Evolutionary conservation across 2,797 vertebrate genomes (phyloP).

Genomic region (Lateolabrax maculatus): DNA sequence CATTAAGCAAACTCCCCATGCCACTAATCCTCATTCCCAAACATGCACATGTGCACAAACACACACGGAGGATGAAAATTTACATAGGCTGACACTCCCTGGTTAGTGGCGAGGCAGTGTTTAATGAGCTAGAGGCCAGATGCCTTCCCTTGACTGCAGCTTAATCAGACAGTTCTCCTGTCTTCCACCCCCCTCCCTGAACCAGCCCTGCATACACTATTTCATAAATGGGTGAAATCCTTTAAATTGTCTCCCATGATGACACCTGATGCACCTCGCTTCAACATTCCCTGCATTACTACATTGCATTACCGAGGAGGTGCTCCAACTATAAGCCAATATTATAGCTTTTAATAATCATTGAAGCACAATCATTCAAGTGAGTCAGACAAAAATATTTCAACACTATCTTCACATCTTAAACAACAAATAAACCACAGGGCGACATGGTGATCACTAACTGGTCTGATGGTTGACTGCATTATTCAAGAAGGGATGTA

Average conservation of each 20-base stretch:
- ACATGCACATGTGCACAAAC: constrained; percentile 39
- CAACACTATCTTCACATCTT: constrained; percentile 4
- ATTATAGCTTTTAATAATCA: not conserved
- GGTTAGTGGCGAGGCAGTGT: constrained; percentile 59
- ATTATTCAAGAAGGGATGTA: constrained; percentile 27
- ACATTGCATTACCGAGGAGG: not conserved
- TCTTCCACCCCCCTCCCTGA: not conserved
- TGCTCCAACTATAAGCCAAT: not conserved
- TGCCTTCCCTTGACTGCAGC: constrained; percentile 72
- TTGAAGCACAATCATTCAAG: not conserved
- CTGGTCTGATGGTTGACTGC: constrained; percentile 12
- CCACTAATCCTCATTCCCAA: constrained; percentile 41
- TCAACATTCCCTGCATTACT: not conserved
- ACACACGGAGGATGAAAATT: constrained; percentile 40
- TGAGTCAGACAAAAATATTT: not conserved
- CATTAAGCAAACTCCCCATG: constrained; percentile 42
- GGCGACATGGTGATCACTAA: not conserved
- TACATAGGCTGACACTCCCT: constrained; percentile 53
- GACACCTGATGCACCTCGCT: constrained; percentile 29
- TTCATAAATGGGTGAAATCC: constrained; percentile 38
- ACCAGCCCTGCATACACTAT: constrained; percentile 1
- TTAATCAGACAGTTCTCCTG: constrained; percentile 78
- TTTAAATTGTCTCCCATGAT: constrained; percentile 36
- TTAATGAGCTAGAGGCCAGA: constrained; percentile 83
- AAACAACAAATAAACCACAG: not conserved